phyloP scores from a whole-genome alignment of 2,888 invertebrate genomes.

The Stenoptilia bipunctidactyla region DNA sequence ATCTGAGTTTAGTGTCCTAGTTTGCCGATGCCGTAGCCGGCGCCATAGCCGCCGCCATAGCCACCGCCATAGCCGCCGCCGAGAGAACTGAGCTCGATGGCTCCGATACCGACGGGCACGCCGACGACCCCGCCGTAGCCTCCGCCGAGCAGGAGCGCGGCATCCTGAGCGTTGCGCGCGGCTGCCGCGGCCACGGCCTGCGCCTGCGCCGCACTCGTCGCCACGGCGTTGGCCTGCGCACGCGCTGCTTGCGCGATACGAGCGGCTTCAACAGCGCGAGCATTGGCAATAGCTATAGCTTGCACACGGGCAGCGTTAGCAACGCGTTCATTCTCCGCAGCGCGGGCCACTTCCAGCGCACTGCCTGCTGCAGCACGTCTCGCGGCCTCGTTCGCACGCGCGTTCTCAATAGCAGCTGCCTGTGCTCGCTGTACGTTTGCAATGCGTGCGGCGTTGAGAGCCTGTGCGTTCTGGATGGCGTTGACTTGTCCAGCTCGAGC shows the following conservation, averaged over 20 bases:
- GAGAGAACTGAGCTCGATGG: slow-evolving; percentile 13
- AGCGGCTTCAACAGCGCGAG: slow-evolving; percentile 52
- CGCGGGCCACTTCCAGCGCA: slow-evolving; percentile 37
- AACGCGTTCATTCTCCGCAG: slow-evolving; percentile 40
- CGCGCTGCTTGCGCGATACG: slow-evolving; percentile 51
- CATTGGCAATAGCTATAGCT: slow-evolving; percentile 53
- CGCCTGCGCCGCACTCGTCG: slow-evolving; percentile 42
- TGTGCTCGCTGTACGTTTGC: slow-evolving; percentile 57
- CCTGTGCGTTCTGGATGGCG: slow-evolving; percentile 56
- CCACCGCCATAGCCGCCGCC: slow-evolving; percentile 12
- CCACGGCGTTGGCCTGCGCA: slow-evolving; percentile 42
- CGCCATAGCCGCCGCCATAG: slow-evolving; percentile 5
- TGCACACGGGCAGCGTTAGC: slow-evolving; percentile 57
- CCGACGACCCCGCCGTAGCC: slow-evolving; percentile 17
- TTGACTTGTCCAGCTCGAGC: slow-evolving; percentile 50
- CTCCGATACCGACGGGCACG: slow-evolving; percentile 19
- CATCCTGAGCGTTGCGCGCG: slow-evolving; percentile 46
- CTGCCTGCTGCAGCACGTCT: slow-evolving; percentile 44
- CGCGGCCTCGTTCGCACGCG: slow-evolving; percentile 51
- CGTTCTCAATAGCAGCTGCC: slow-evolving; percentile 57
- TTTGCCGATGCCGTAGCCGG: slow-evolving; percentile 13
- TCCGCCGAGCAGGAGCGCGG: slow-evolving; percentile 37
- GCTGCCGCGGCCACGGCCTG: slow-evolving; percentile 46
- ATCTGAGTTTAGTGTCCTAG: slow-evolving; percentile 15
- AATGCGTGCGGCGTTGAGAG: slow-evolving; percentile 49